Evolutionary conservation across 2,113 vertebrate genomes (phyloP).

Genomic region (Nothoprocta pentlandii): DNA sequence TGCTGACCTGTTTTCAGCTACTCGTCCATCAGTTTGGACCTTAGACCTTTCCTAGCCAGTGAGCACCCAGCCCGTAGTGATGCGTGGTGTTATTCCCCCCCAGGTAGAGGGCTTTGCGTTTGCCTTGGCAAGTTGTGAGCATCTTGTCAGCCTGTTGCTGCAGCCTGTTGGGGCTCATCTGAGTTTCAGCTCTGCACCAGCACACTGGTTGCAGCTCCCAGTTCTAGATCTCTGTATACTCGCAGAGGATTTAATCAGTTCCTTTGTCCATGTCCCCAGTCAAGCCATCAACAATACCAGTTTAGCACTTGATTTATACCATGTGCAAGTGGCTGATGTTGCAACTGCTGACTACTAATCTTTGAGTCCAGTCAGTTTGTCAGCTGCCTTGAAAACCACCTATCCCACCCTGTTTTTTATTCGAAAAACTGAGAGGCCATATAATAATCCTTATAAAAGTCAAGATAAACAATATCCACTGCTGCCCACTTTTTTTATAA

Average conservation of each 20-base stretch:
- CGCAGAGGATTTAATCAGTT: background rate
- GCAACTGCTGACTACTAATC: background rate
- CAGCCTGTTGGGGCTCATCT: background rate
- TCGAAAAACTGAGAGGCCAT: background rate
- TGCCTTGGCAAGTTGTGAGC: background rate
- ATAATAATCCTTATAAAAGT: background rate
- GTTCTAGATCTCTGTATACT: background rate
- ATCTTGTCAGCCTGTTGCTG: background rate
- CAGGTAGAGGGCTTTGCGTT: background rate
- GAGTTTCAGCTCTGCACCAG: background rate
- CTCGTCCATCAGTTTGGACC: background rate
- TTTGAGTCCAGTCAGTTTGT: background rate
- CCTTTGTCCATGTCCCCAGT: rapidly evolving
- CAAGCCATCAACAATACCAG: background rate
- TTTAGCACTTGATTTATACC: background rate
- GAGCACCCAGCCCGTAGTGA: background rate
- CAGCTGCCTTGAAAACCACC: background rate
- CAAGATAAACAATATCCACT: background rate
- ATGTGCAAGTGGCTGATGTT: background rate
- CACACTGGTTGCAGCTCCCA: background rate
- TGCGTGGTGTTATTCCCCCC: background rate
- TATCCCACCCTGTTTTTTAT: background rate
- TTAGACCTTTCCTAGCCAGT: background rate
- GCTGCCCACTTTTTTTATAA: background rate
- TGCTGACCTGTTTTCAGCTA: background rate